phyloP scores from a whole-genome alignment of 2,888 invertebrate species.

The Leucophenga montana region DNA sequence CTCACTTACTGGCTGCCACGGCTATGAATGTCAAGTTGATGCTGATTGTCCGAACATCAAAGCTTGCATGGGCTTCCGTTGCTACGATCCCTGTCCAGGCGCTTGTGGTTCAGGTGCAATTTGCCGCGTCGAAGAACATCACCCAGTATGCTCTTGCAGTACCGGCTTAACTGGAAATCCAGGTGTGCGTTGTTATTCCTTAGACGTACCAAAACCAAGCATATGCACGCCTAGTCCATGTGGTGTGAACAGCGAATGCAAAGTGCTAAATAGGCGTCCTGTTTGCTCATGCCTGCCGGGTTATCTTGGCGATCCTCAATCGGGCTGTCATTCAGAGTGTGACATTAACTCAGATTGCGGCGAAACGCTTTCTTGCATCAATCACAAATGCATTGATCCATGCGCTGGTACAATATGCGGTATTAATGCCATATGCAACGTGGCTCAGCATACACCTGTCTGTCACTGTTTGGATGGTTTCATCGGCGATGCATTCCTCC shows the following conservation, averaged over 20 bases:
- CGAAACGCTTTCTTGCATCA: constrained; percentile 82
- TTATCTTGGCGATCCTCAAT: constrained; percentile 85
- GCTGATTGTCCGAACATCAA: constrained; percentile 82
- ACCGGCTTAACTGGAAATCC: constrained; percentile 85
- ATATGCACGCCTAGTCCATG: constrained; percentile 85
- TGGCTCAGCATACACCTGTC: constrained; percentile 86
- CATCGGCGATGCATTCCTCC: constrained; percentile 86
- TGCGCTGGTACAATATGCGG: constrained; percentile 85
- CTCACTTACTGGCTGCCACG: constrained; percentile 81
- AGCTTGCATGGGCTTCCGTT: constrained; percentile 86
- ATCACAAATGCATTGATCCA: constrained; percentile 83
- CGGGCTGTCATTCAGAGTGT: constrained; percentile 86
- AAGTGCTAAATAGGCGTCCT: constrained; percentile 80
- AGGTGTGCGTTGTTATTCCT: constrained; percentile 80
- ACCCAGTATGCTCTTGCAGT: constrained; percentile 85
- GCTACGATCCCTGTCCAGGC: constrained; percentile 87
- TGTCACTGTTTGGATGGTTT: constrained; percentile 85
- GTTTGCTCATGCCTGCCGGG: constrained; percentile 85
- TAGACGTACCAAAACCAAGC: constrained; percentile 75
- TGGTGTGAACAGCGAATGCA: constrained; percentile 85
- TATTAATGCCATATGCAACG: constrained; percentile 84
- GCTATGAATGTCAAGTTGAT: constrained; percentile 87
- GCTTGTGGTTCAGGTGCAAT: constrained; percentile 84
- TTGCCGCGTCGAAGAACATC: constrained; percentile 85
- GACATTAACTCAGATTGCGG: constrained; percentile 88